phyloP scores from a whole-genome alignment of 1,140 invertebrate genomes.

The Cecropterus lyciades region DNA sequence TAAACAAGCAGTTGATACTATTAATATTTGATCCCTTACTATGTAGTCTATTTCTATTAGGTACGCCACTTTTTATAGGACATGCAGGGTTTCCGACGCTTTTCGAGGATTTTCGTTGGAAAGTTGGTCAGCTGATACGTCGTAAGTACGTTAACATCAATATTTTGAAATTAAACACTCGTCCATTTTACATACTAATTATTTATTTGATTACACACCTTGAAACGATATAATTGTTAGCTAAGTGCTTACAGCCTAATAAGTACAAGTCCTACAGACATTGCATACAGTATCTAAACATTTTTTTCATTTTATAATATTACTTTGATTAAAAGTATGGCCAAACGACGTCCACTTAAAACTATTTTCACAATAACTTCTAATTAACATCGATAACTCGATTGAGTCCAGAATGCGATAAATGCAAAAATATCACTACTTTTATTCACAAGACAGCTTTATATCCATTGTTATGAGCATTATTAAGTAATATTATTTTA shows the following conservation, averaged over 20 bases:
- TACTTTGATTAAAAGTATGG: too few relatives aligned
- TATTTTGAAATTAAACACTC: neutral
- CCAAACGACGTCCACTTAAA: neutral
- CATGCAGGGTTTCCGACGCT: too few relatives aligned
- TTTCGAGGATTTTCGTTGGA: too few relatives aligned
- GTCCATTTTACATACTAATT: constrained; percentile 8
- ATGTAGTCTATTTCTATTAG: too few relatives aligned
- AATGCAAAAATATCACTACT: constrained; percentile 22
- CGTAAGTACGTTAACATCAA: too few relatives aligned
- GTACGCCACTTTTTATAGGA: too few relatives aligned
- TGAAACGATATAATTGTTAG: constrained; percentile 1
- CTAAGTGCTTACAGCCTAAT: constrained; percentile 12
- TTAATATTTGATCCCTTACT: too few relatives aligned
- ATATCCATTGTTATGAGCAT: neutral
- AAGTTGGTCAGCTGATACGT: too few relatives aligned
- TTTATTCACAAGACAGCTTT: constrained; percentile 14
- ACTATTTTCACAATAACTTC: neutral
- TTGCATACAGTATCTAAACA: constrained; percentile 7
- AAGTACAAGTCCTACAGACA: constrained; percentile 8
- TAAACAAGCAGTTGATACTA: too few relatives aligned
- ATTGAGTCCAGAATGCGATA: constrained; percentile 2
- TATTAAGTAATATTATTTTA: too few relatives aligned
- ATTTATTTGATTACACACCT: constrained; percentile 15
- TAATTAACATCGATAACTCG: neutral
- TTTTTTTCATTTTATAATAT: constrained; percentile 3